Evolutionary conservation across 2,888 invertebrate species (phyloP), one percentile per base, ranked within the genome.

Genomic region (Heterodera filipjevi): DNA sequence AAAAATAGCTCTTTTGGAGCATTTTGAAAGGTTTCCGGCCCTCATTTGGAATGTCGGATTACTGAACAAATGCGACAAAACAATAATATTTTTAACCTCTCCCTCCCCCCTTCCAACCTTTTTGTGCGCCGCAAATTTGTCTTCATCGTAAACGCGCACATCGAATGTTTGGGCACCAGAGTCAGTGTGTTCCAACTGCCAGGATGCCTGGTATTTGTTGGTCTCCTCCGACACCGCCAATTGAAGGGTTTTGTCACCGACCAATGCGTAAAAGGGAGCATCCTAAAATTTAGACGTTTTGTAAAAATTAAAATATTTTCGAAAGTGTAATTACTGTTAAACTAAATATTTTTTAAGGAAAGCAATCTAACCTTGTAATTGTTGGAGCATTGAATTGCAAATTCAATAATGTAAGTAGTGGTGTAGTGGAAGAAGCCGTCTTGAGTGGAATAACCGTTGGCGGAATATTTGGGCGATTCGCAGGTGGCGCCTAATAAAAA

Each of bases 361-460:
- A 5, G 16, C 12, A 2, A 30, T 78, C 84, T 79, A 86, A 91
- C 91, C 89, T 90, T 90, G 59, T 90, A 87, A 76, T 89, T 90
- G 86, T 91, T 91, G 80, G 90, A 89, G 86, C 97, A 97, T 89
- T 93, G 93, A 68, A 97, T 91, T 16, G 93, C 92, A 91, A 97
- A 96, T 90, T 96, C 95, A 22, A 94, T 93, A 86, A 97, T 93
- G 90, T 94, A 95, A 0, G 95, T 96, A 84, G 96, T 94, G 93
- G 90, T 94, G 83, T 94, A 93, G 19, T 97, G 93, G 81, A 96
- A 93, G 72, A 95, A 95, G 0, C 95, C 95, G 91, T 98, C 97
- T 90, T 93, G 92, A 30, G 96, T 96, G 71, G 95, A 95, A 90
- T 95, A 96, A 0, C 93, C 93, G 76, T 92, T 92, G n/a, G 94